Base-by-base conservation (phyloP, 1,140 invertebrate genomes). In the Asbolus verrucosus region DNA sequence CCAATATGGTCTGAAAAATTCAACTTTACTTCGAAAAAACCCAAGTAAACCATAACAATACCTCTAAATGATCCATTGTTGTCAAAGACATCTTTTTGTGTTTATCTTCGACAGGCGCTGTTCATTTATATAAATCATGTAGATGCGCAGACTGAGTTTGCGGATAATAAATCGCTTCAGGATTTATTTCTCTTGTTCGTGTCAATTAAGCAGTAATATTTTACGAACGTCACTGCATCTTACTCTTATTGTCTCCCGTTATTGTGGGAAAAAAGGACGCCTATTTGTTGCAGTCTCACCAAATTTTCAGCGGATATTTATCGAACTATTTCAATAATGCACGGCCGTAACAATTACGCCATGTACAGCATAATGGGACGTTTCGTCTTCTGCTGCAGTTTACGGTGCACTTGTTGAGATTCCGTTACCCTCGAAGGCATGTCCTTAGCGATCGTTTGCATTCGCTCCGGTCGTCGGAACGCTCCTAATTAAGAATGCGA, bases 121-220 rank as follows among this genome's bases (percentile, higher is more conserved):
- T 54, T 54, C 46, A 54, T 54, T 54, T 27, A 54, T 54, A 54
- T 54, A 54, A 54, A 54, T 54, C 46, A 54, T 54, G 46, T 54
- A 54, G 46, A 54, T 54, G 46, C 21, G 41, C 41, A 18, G 41
- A 46, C 41, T 46, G 13, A 46, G 41, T 46, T 46, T 27, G 46
- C 46, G 46, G 46, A 54, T 54, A 54, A 54, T 54, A 54, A 54
- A 54, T 54, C 46, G 46, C 21, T 14, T n/a, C 18, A 54, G 46
- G 21, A 54, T 54, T 54, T 54, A 54, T 54, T 54, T 54, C 46
- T 54, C 46, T 54, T 54, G 46, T 54, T 54, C 46, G 46, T 54
- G 46, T 54, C 46, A 54, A 54, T 54, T 54, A 54, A 54, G 46
- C 27, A 54, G 46, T 54, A 54, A 54, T 54, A 54, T 54, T 54